Conservation (phyloP, 1,140 invertebrate species). For the Zophobas atratus region DNA sequence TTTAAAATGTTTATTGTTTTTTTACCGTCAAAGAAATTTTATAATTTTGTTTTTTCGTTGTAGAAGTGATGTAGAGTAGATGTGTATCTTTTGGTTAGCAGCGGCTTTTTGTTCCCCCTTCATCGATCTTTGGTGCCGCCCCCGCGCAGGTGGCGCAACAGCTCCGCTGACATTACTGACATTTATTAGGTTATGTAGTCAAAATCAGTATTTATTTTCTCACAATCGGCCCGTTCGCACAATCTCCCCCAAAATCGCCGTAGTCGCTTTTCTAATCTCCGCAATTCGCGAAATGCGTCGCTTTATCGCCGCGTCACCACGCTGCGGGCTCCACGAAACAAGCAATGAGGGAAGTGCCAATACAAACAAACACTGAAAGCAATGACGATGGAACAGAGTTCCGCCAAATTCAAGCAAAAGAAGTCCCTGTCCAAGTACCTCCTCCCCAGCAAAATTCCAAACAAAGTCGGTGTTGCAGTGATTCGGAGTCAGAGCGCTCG, state of each 20-base stretch:
- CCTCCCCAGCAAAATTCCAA: constrained; percentile 64
- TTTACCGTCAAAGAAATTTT: too few relatives aligned
- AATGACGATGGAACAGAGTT: constrained; percentile 43
- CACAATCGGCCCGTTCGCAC: neutral
- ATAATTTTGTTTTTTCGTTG: too few relatives aligned
- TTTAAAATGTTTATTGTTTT: too few relatives aligned
- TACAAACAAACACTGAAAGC: constrained; percentile 24
- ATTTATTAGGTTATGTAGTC: constrained; percentile 11
- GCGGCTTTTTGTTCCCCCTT: neutral
- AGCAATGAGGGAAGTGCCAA: constrained; percentile 28
- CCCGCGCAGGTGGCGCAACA: neutral
- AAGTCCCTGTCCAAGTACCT: constrained; percentile 62
- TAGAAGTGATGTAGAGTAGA: too few relatives aligned
- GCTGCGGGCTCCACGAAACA: neutral
- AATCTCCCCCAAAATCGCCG: neutral
- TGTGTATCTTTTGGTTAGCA: too few relatives aligned
- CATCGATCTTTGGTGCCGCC: neutral
- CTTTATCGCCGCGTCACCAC: neutral
- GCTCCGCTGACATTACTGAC: neutral
- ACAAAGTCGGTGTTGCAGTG: constrained; percentile 65
- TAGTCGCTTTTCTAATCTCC: neutral
- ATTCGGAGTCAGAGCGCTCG: constrained; percentile 63
- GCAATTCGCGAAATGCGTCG: constrained; percentile 2
- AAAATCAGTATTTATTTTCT: constrained; percentile 10
- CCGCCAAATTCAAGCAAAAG: constrained; percentile 54